Conservation (phyloP, 2,113 vertebrate species). For the Semnornis frantzii region DNA sequence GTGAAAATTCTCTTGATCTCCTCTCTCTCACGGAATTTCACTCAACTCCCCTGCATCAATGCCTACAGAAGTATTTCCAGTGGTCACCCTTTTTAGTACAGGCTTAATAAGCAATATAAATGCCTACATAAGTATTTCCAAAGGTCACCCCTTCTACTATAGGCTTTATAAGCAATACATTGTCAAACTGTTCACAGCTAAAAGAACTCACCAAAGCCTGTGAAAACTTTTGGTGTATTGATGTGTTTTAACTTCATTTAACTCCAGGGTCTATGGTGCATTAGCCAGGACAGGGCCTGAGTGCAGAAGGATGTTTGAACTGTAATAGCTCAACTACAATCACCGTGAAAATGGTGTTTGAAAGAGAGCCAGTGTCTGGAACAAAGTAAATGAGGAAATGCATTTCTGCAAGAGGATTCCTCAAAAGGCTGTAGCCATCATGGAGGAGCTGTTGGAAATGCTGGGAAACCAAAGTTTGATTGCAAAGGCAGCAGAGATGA, state of each 20-base stretch:
- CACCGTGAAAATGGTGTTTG: background rate
- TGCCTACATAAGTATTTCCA: background rate
- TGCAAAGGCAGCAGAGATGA: background rate
- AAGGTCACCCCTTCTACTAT: background rate
- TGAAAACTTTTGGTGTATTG: background rate
- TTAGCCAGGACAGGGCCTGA: background rate
- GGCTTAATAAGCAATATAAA: background rate
- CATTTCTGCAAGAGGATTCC: background rate
- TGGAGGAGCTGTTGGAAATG: background rate
- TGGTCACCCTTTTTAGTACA: background rate
- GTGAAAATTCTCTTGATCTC: background rate
- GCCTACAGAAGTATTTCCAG: background rate
- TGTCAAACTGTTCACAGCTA: background rate
- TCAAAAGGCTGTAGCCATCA: background rate
- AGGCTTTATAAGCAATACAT: background rate
- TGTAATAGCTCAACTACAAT: background rate
- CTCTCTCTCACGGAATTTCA: background rate
- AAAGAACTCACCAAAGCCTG: background rate
- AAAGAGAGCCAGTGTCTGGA: background rate
- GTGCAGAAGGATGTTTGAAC: constrained; percentile 2
- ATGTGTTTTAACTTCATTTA: constrained; percentile 18
- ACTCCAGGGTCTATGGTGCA: background rate
- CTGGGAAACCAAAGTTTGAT: background rate
- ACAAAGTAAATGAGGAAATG: background rate
- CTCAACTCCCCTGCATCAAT: background rate